phyloP scores from a whole-genome alignment of 1,140 invertebrate species.

The Drosophila elegans region DNA sequence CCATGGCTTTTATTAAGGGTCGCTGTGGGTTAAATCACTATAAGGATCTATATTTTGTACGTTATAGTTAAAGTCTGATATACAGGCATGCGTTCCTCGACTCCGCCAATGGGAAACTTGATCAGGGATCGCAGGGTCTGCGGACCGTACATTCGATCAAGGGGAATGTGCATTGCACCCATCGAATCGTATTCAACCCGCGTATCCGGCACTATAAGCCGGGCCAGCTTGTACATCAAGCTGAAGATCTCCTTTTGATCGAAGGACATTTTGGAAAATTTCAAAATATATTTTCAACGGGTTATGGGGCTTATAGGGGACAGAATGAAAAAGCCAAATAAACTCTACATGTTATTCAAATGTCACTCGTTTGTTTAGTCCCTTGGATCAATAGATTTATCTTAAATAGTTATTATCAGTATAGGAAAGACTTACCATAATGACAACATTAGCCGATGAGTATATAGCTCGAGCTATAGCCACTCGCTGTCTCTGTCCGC shows the following conservation, averaged over 20 bases:
- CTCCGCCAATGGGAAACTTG: conserved; percentile 98
- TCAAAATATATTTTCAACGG: background rate
- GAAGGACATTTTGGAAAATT: conserved; percentile 61
- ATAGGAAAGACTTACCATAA: conserved; percentile 86
- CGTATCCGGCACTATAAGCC: conserved; percentile 66
- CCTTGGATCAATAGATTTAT: too few species aligned
- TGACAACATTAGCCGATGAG: conserved; percentile 88
- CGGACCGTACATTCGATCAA: conserved; percentile 97
- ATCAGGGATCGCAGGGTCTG: conserved; percentile 97
- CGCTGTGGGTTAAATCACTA: conserved; percentile 85
- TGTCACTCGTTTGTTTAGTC: background rate
- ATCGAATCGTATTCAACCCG: conserved; percentile 95
- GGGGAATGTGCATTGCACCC: conserved; percentile 96
- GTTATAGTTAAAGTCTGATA: too few species aligned
- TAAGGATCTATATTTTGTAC: background rate
- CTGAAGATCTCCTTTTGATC: conserved; percentile 67
- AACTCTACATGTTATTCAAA: background rate
- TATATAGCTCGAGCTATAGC: conserved; percentile 92
- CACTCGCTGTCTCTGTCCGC: conserved; percentile 93
- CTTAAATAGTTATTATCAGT: too few species aligned
- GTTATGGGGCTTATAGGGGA: background rate
- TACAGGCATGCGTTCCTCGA: conserved; percentile 96
- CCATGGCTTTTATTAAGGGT: conserved; percentile 96
- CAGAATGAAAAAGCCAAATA: background rate
- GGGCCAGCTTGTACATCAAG: conserved; percentile 64